Evolutionary conservation across 2,797 vertebrate species (phyloP), one percentile per base, ranked within the genome.

Genomic region (Emydoidea blandingii): DNA sequence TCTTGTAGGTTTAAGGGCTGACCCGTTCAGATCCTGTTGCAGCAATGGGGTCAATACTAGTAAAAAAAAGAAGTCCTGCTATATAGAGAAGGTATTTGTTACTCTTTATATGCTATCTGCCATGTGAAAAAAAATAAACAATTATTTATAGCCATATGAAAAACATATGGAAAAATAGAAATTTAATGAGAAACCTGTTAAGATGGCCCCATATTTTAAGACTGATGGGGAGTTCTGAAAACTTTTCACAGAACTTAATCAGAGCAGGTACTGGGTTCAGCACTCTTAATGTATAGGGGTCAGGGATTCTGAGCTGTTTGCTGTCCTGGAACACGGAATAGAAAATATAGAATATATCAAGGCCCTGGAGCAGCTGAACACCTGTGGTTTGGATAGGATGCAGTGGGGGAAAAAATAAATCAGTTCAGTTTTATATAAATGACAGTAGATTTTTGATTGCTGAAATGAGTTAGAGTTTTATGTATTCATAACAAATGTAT

Each of bases 401-500:
- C 21, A 82, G 16, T 81, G 31, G 27, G 4, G 31, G 2, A 19
- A 78, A 81, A 44, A 37, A 59, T 44, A 5, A 21, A 80, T 23
- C 19, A 56, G 12, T 50, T 93, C 34, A 85, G 0, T 12, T 44
- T 84, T 7, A 2, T 87, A 29, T 11, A 72, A 59, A 47, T 49
- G 25, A 56, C 8, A 86, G 9, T 21, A 57, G n/a, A 65, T 14
- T 8, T 8, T 7, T 31, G 1, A 85, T 81, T 93, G 89, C 76
- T 96, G 72, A 83, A 84, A 41, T 87, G 5, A 81, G 52, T 65
- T 79, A 83, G 50, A 83, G 50, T 50, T 78, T 87, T 53, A 87
- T 57, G 5, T 6, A 6, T 4, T 47, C 14, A 41, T 44, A 76
- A 56, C 83, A 62, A 72, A 23, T 50, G 41, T 41, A 27, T 47